Conservation (phyloP, 30 jellyfish, hydroid and myxozoan species). For the Cassiopea xamachana region DNA sequence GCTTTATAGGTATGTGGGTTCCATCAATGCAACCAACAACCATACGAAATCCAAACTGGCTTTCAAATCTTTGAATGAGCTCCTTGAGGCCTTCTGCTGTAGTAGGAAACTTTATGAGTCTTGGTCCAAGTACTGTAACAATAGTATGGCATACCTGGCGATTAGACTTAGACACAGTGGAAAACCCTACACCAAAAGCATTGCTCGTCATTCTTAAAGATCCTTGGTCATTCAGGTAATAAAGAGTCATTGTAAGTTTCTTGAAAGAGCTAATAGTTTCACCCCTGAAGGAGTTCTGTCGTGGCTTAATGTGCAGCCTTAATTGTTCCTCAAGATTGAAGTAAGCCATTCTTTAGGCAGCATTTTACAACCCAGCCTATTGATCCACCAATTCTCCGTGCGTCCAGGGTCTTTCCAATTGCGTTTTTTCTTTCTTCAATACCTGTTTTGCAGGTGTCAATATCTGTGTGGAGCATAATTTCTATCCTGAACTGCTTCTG, state of each 20-base stretch:
- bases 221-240: conserved; percentile 2
- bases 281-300: too few relatives aligned
- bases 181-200: too few relatives aligned
- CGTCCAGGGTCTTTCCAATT: conserved; percentile 7
- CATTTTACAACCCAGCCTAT: background rate
- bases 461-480: background rate
- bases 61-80: conserved; percentile 13
- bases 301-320: too few relatives aligned
- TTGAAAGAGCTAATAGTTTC: too few relatives aligned
- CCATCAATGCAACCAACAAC: too few relatives aligned
- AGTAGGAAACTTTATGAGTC: conserved; percentile 7
- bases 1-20: too few relatives aligned
- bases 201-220: conserved; percentile 20
- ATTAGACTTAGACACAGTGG: background rate
- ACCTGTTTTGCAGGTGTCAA: too few relatives aligned
- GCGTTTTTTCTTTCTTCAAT: too few relatives aligned
- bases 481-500: too few relatives aligned
- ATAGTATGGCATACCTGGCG: conserved; percentile 37
- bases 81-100: too few relatives aligned
- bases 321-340: too few relatives aligned
- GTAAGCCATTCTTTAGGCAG: too few relatives aligned
- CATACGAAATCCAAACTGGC: conserved; percentile 72
- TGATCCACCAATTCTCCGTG: conserved; percentile 49
- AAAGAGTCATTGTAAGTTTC: background rate
- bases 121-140: conserved; percentile 11